Conservation (phyloP, 2,113 vertebrate species). For the Serilophus lunatus region DNA sequence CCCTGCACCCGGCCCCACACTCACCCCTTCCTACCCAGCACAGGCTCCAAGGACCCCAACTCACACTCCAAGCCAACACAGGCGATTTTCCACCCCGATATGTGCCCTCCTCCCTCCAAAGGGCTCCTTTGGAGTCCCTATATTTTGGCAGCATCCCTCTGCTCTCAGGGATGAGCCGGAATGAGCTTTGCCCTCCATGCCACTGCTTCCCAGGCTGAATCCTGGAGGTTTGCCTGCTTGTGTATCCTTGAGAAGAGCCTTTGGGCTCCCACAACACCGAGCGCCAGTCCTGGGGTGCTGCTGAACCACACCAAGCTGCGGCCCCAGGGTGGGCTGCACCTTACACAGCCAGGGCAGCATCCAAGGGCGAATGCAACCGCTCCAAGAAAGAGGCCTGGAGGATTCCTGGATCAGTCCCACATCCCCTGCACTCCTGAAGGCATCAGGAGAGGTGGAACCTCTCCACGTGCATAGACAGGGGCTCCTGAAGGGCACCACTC, state of each 20-base stretch:
- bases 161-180: neutral
- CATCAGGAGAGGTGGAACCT: neutral
- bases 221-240: neutral
- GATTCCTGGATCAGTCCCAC: neutral
- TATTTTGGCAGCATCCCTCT: neutral
- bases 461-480: neutral
- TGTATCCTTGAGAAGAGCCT: neutral
- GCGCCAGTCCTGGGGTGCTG: neutral
- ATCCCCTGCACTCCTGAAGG: accelerated
- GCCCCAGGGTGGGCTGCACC: neutral
- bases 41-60: neutral
- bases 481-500: neutral
- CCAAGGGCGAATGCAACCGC: accelerated
- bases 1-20: neutral
- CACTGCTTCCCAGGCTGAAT: neutral
- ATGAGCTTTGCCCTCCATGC: neutral
- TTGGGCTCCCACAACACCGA: neutral
- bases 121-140: neutral
- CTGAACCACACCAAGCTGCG: neutral
- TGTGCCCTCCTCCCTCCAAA: neutral
- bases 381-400: neutral
- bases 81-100: neutral
- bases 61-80: accelerated
- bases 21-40: neutral
- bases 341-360: accelerated